Percentiles rank a stretch among this genome's conserved stretches.
These are phyloP conservation scores for Hyposoter didymator DNA, from an alignment of 2,888 invertebrate species.

Conservation along the genomic window DNA sequence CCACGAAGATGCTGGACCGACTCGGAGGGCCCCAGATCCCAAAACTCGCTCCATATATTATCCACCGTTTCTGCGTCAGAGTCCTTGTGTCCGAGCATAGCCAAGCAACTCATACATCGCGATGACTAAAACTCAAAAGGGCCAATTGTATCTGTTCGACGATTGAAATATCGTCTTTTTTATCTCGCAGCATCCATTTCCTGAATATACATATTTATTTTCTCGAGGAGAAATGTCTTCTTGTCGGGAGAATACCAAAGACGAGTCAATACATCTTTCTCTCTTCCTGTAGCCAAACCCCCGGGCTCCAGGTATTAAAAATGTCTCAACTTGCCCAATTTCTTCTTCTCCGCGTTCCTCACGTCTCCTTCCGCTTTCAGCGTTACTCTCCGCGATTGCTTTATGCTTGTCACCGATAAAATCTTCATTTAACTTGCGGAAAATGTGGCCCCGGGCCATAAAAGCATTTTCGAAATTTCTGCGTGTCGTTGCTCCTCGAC, in stretches of 20 bases:
- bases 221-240: slow-evolving; percentile 46
- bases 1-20: slow-evolving; percentile 29
- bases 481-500: neutral
- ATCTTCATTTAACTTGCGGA: neutral
- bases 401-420: slow-evolving; percentile 53
- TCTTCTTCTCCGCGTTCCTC: slow-evolving; percentile 62
- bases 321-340: slow-evolving; percentile 80
- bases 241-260: slow-evolving; percentile 68
- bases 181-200: neutral
- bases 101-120: slow-evolving; percentile 14
- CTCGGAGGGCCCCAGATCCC: slow-evolving; percentile 52
- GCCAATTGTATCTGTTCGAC: neutral
- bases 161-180: neutral
- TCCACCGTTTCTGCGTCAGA: slow-evolving; percentile 72
- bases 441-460: neutral
- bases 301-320: slow-evolving; percentile 77
- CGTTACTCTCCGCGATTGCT: slow-evolving; percentile 60
- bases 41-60: slow-evolving; percentile 75
- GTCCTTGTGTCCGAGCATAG: slow-evolving; percentile 54
- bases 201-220: slow-evolving; percentile 34
- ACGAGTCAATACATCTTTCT: slow-evolving; percentile 78
- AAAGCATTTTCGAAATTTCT: neutral
- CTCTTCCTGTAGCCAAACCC: slow-evolving; percentile 61
- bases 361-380: slow-evolving; percentile 64
- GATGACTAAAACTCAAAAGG: slow-evolving; percentile 18